phyloP scores from a whole-genome alignment of 2,797 vertebrate genomes.

The Coregonus suidteri region DNA sequence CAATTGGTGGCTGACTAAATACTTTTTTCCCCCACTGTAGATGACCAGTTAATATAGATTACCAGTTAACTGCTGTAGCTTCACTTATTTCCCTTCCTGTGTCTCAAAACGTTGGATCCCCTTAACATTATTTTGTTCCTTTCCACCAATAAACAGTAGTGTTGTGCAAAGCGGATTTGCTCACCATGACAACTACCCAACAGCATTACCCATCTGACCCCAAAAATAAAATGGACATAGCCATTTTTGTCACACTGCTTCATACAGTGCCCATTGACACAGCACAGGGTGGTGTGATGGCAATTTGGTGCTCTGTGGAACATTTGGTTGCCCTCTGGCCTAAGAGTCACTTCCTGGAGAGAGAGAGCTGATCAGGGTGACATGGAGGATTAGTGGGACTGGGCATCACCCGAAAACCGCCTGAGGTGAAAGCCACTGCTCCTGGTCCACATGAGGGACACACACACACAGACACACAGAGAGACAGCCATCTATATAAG shows the following conservation, averaged over 20 bases:
- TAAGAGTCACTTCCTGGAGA: constrained; percentile 3
- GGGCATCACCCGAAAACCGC: not conserved
- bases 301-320: not conserved
- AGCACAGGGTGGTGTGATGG: constrained; percentile 10
- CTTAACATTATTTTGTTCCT: no score
- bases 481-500: not conserved
- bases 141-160: no score
- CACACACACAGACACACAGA: not conserved
- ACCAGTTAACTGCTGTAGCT: no score
- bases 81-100: no score
- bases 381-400: constrained; percentile 2
- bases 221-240: constrained; percentile 6
- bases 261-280: not conserved
- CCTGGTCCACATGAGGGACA: not conserved
- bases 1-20: no score
- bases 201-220: not conserved
- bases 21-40: no score
- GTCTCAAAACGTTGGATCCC: no score
- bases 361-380: constrained; percentile 4
- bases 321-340: constrained; percentile 8
- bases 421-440: not conserved
- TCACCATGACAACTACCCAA: not conserved
- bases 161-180: no score
- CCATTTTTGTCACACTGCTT: not conserved
- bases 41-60: no score